Conservation (phyloP, 1,140 invertebrate species). For the Bombus fervidus region DNA sequence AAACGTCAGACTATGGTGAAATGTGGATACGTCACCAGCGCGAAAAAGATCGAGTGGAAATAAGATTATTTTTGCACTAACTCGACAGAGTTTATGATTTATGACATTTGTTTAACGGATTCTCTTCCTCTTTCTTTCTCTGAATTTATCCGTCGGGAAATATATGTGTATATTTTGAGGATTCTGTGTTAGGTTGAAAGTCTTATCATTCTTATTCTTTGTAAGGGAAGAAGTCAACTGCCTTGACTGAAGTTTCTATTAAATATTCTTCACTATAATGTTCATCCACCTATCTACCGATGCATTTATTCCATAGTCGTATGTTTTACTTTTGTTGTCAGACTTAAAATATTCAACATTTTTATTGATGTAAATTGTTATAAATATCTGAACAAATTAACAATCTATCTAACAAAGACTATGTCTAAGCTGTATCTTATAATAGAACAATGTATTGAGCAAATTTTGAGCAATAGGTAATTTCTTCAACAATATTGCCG, state of each 20-base stretch:
- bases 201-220: background rate
- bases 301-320: too few species aligned
- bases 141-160: background rate
- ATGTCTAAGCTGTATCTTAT: too few species aligned
- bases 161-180: background rate
- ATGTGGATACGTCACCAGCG: background rate
- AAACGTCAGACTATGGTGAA: background rate
- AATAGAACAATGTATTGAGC: too few species aligned
- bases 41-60: conserved; percentile 35
- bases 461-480: too few species aligned
- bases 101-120: conserved; percentile 18
- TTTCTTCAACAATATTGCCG: too few species aligned
- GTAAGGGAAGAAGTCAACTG: too few species aligned
- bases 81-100: conserved; percentile 13
- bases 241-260: background rate
- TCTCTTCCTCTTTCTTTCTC: background rate
- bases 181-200: background rate
- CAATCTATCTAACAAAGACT: too few species aligned
- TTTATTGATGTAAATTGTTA: too few species aligned
- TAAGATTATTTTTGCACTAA: conserved; percentile 16
- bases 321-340: too few species aligned
- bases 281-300: too few species aligned
- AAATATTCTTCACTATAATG: background rate
- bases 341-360: too few species aligned
- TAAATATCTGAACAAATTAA: too few species aligned